Base-by-base conservation (phyloP, 2,888 invertebrate species). In the Eulithis testata region DNA sequence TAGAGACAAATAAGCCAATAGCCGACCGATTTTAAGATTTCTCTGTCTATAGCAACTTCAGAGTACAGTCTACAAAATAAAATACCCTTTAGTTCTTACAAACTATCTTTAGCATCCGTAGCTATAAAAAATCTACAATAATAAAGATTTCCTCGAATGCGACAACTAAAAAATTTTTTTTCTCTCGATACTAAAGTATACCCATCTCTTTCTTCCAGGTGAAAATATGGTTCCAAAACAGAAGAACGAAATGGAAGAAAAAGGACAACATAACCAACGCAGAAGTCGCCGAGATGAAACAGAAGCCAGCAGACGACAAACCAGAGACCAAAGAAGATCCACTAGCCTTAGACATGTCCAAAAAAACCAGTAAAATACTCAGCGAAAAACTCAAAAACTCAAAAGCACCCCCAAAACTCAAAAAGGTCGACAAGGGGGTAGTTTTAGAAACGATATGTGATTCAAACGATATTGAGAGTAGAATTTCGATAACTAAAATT, bases 191-290 rank as follows among this genome's bases (percentile, higher is more conserved):
- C 8, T 60, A 51, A 58, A 36, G 12, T 5, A 43, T 51, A n/a
- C 7, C n/a, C 36, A 37, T 66, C 11, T 63, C 68, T 78, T 78
- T 71, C 80, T 94, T 95, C 47, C 95, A 97, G 97, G 97, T 97
- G 78, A 97, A 97, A 91, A 97, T 97, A 74, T 97, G 97, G 97
- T 97, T 97, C 87, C 97, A 97, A 91, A 97, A 97, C 85, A 94
- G 97, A 76, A 88, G 93, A 86, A 93, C 93, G 63, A 93, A 93
- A 77, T 93, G 98, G 87, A 98, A 98, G 93, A 98, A 98, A 87
- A 98, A 98, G 86, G 98, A 98, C 90, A 98, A 98, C 91, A 96
- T 98, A 62, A 95, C 96, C 68, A 97, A 97, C 84, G 96, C 97
- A 14, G 98, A 98, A 86, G 97, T 97, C 2, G 97, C 97, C 0